phyloP scores from a whole-genome alignment of 2,113 vertebrate genomes.

The Ascaphus truei region DNA sequence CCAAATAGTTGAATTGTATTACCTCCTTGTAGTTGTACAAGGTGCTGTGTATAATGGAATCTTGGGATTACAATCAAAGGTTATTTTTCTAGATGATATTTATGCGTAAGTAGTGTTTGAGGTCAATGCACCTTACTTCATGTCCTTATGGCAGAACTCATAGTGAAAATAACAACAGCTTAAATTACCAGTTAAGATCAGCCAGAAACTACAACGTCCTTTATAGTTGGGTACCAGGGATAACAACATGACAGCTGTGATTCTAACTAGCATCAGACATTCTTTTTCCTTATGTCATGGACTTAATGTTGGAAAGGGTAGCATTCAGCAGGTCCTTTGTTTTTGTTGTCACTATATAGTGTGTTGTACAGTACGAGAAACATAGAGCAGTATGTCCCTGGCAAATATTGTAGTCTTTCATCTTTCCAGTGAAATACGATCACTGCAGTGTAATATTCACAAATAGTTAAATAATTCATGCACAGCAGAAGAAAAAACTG shows the following conservation, averaged over 20 bases:
- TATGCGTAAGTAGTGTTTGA: not conserved
- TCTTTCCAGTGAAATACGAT: not conserved
- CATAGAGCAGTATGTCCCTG: not conserved
- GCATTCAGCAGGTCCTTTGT: conserved; percentile 15
- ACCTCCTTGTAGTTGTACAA: too few species aligned
- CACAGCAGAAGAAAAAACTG: not conserved
- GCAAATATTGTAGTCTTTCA: not conserved
- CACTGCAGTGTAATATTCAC: not conserved
- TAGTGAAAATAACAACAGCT: conserved; percentile 23
- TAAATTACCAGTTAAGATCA: conserved; percentile 9
- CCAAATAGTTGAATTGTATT: too few species aligned
- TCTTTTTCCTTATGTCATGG: conserved; percentile 20
- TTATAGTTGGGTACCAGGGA: not conserved
- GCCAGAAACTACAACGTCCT: not conserved
- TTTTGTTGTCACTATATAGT: not conserved
- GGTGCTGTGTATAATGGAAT: too few species aligned
- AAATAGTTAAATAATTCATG: not conserved
- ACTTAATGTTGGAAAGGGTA: conserved; percentile 25
- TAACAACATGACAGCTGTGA: conserved; percentile 15
- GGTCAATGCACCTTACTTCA: not conserved
- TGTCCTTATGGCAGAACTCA: not conserved
- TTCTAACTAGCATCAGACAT: conserved; percentile 22
- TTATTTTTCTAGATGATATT: too few species aligned
- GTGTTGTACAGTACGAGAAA: not conserved
- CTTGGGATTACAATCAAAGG: too few species aligned